Evolutionary conservation across 2,797 vertebrate genomes (phyloP), one percentile per base, ranked within the genome.

Genomic region (Girardinus metallicus): DNA sequence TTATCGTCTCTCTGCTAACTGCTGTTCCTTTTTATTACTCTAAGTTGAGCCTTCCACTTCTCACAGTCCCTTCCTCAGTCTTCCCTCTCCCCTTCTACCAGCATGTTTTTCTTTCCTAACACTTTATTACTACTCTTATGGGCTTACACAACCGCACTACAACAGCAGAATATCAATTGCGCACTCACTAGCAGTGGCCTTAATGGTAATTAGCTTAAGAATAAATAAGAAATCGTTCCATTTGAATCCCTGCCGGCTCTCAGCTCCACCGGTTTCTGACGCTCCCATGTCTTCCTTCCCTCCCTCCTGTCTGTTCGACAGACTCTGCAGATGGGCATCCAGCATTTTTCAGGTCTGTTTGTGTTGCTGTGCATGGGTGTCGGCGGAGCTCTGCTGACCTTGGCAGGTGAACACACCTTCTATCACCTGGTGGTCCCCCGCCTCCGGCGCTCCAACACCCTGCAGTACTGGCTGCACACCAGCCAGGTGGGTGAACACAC

Each of bases 401-500:
- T 97, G 11, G 93, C 97, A 77, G 97, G 97, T 0, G 97, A 99
- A 81, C 97, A 97, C 81, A 80, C 96, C 87, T 98, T 98, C 92
- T 99, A 97, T 92, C 96, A 88, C 90, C 95, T 98, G 80, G 94
- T 96, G 78, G 94, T 99, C 87, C 98, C 98, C 4, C 94, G 95
- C 62, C 97, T 99, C 73, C 95, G 96, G 15, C 95, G 95, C 79
- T 91, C 96, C 16, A 94, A 96, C 87, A 95, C 93, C 4, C 95
- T 98, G 92, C 96, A 96, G 93, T 98, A 98, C 89, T 99, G 98
- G 97, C 95, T 99, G 73, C 98, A 98, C 92, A 98, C 97, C 10
- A 98, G 97, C 86, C 98, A 98, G 97, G 97, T 98, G 85, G 91
- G 92, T 23, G 0, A 49, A 74, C 16, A 72, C 2, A 23, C 5